Percentiles rank a stretch among this genome's conserved stretches.
phyloP scores from a whole-genome alignment of 2,113 vertebrate genomes.

The Seriola quinqueradiata region DNA sequence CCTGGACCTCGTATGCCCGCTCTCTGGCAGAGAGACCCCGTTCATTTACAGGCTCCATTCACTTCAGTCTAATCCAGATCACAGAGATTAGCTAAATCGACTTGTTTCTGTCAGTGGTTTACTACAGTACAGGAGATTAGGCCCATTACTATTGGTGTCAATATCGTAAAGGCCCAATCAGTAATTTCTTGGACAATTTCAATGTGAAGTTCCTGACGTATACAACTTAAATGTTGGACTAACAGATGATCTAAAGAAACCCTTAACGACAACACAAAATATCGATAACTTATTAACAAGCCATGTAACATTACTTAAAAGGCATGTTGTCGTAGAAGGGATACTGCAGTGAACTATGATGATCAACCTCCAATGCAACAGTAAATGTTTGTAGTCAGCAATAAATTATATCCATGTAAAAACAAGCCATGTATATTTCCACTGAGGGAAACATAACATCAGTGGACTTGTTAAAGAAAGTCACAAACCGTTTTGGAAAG shows the following conservation, averaged over 20 bases:
- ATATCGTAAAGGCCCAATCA: not conserved
- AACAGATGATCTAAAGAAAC: not conserved
- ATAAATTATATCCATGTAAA: not conserved
- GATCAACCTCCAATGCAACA: not conserved
- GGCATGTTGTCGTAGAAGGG: not conserved
- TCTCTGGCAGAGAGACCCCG: constrained; percentile 17
- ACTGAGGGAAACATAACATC: not conserved
- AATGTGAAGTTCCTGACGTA: not conserved
- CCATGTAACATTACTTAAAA: not conserved
- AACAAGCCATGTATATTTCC: not conserved
- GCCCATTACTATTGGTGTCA: constrained; percentile 18
- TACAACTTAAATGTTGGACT: not conserved
- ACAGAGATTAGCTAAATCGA: constrained; percentile 25
- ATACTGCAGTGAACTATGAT: not conserved
- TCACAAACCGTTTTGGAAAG: constrained; percentile 7
- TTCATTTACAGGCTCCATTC: constrained; percentile 32
- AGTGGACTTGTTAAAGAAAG: constrained; percentile 3
- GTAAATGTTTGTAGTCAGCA: not conserved
- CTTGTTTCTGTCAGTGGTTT: constrained; percentile 17
- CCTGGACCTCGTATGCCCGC: constrained; percentile 24
- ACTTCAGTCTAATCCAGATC: constrained; percentile 31
- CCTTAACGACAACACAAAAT: not conserved
- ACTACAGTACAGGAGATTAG: constrained; percentile 6
- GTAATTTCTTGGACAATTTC: not conserved
- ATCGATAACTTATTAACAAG: not conserved